Evolutionary conservation across 2,113 vertebrate genomes (phyloP).

Genomic region (Ancistrus triradiatus): DNA sequence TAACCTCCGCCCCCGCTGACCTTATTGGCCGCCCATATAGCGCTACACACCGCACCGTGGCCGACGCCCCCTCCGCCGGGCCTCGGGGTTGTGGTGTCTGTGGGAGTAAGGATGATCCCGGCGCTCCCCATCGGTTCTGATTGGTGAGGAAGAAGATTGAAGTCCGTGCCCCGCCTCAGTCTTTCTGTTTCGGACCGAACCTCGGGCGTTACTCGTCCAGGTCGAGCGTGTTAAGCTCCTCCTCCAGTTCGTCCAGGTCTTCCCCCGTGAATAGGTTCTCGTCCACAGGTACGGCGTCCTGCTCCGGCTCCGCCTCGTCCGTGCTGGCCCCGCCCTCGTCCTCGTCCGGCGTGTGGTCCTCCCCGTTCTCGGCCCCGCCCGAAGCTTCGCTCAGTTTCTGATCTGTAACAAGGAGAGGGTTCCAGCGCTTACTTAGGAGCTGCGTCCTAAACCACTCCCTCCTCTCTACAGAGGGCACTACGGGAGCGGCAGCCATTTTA

Average conservation of each 20-base stretch:
- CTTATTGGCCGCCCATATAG: not conserved
- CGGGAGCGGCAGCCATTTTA: too few species aligned
- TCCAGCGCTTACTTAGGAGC: too few species aligned
- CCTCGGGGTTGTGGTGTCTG: too few species aligned
- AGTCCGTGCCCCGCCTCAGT: constrained; percentile 38
- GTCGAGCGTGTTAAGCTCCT: constrained; percentile 90
- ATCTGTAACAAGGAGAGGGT: constrained; percentile 68
- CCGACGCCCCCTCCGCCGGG: too few species aligned
- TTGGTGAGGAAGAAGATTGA: constrained; percentile 10
- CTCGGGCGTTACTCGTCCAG: constrained; percentile 80
- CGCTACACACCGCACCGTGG: not conserved
- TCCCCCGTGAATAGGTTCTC: constrained; percentile 98
- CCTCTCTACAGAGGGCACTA: too few species aligned
- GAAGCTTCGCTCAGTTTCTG: constrained; percentile 89
- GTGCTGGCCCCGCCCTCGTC: constrained; percentile 61
- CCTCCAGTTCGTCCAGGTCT: constrained; percentile 95
- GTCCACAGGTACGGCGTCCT: constrained; percentile 92
- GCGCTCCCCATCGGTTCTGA: constrained; percentile 6
- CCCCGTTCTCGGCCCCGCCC: constrained; percentile 79
- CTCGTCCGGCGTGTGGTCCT: constrained; percentile 51
- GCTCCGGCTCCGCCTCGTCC: constrained; percentile 67
- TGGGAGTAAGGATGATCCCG: not conserved
- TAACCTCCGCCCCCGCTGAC: not conserved
- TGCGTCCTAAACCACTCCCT: too few species aligned
- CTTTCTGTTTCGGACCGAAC: constrained; percentile 22